Conservation (phyloP, 2,888 invertebrate species). For the Cistogaster globosa region DNA sequence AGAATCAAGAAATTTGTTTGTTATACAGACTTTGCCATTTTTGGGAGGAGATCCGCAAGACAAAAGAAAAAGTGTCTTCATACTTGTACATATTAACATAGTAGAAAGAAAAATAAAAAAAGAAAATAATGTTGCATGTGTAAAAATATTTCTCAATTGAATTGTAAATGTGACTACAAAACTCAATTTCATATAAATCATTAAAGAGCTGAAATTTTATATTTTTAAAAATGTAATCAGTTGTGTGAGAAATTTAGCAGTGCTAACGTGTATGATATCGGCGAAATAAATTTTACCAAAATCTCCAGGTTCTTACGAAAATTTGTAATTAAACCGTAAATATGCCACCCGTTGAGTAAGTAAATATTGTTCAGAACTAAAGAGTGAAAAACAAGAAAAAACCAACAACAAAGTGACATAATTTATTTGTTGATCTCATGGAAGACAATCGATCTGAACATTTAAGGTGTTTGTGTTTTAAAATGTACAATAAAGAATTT, state of each 20-base stretch:
- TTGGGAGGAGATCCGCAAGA: slow-evolving; percentile 72
- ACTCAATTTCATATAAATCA: slow-evolving; percentile 35
- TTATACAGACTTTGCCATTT: slow-evolving; percentile 72
- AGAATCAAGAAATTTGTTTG: slow-evolving; percentile 44
- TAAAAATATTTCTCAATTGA: slow-evolving; percentile 59
- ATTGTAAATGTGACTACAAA: slow-evolving; percentile 47
- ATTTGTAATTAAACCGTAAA: slow-evolving; percentile 28
- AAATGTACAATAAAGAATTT: background rate
- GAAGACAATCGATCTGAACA: background rate
- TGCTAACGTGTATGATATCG: slow-evolving; percentile 53
- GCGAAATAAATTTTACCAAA: slow-evolving; percentile 17
- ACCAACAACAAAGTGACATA: slow-evolving; percentile 59
- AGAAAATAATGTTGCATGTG: slow-evolving; percentile 2
- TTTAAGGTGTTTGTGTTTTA: background rate
- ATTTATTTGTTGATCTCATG: slow-evolving; percentile 14
- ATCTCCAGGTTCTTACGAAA: slow-evolving; percentile 14
- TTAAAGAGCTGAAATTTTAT: slow-evolving; percentile 41
- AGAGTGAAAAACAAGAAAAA: background rate
- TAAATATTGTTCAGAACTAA: slow-evolving; percentile 59
- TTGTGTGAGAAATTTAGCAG: slow-evolving; percentile 59
- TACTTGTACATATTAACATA: too few relatives aligned
- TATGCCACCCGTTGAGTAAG: slow-evolving; percentile 74
- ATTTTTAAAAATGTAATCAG: slow-evolving; percentile 39
- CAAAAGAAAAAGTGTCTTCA: slow-evolving; percentile 29
- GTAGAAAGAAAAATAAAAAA: slow-evolving; percentile 13